These are phyloP conservation scores for Panulirus ornatus DNA, from an alignment of 1,140 invertebrate species.

Conservation along the genomic window DNA sequence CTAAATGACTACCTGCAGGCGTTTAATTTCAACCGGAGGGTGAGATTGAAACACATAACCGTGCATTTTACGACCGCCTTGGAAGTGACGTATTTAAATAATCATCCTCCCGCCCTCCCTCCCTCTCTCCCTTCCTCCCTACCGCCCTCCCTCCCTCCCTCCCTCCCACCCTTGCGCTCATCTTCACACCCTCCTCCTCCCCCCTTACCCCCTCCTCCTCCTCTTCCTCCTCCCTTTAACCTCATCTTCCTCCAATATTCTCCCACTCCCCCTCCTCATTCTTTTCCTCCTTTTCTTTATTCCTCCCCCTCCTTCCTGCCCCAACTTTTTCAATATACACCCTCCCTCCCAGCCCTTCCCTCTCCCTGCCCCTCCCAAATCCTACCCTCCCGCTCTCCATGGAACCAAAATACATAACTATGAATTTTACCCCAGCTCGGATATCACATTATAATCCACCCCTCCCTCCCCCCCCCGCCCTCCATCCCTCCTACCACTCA, in stretches of 20 bases:
- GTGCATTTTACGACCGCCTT: too few species aligned
- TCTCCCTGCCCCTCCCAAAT: background rate
- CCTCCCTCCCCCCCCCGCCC: background rate
- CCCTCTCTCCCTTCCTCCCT: background rate
- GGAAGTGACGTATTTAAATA: too few species aligned
- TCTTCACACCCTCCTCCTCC: background rate
- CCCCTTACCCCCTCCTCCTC: background rate
- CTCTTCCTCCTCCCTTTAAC: background rate
- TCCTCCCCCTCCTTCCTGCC: background rate
- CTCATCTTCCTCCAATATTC: background rate
- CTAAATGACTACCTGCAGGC: too few species aligned
- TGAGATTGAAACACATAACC: too few species aligned
- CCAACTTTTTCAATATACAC: background rate
- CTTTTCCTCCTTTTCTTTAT: background rate
- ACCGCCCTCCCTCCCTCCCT: background rate
- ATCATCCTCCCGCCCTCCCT: background rate
- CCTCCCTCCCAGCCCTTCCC: background rate
- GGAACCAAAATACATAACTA: too few species aligned
- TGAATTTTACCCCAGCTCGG: background rate
- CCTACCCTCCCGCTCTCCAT: background rate
- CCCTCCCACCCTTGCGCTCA: background rate
- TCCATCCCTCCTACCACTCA: background rate
- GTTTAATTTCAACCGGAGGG: too few species aligned
- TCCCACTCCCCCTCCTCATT: background rate
- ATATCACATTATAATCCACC: slow-evolving; percentile 20